Base-by-base conservation (phyloP, 2,113 vertebrate genomes). In the Cyrtonyx montezumae region DNA sequence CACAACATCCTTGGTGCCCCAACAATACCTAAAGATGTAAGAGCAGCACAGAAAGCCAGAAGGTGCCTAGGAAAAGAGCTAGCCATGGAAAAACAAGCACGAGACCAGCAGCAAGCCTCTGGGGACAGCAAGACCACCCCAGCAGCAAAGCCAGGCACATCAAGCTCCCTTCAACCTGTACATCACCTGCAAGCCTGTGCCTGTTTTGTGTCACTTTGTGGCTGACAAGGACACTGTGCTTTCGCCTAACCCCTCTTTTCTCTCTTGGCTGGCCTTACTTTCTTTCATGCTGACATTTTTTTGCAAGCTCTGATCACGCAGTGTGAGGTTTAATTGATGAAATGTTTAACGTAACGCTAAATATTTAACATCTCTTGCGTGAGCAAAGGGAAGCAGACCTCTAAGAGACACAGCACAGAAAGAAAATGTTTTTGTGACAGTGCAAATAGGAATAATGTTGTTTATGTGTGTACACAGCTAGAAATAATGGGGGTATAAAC, bases 331-430 rank as follows among this genome's bases (percentile, higher is more conserved):
- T 76, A 93, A 87, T n/a, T 42, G 80, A 86, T 65, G 80, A 62
- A 28, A 48, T 79, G 42, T 84, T 92, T 71, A 88, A 88, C 3
- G 5, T 17, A 63, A 25, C 25, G 14, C 53, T 43, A 90, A 88
- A 91, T 84, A 76, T 87, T 88, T 92, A 79, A 65, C 88, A 13
- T 87, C 63, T 69, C 78, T 25, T 5, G 18, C 0, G n/a, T 4
- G 66, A 85, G 42, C 51, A 93, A 95, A 82, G 62, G 70, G 77
- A 94, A 93, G 11, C 92, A 94, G 92, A 77, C 25, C 83, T 25
- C 4, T 0, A 3, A 25, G 51, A 79, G 82, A 79, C 51, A 56
- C 7, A 32, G 73, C 0, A 5, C 77, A 84, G 88, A 81, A 68
- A 80, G 86, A 7, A 34, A 75, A 90, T 34, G 53, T 2, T 48